These are phyloP conservation scores for Heliconius hermathena DNA, from an alignment of 1,140 invertebrate species.

Conservation along the genomic window DNA sequence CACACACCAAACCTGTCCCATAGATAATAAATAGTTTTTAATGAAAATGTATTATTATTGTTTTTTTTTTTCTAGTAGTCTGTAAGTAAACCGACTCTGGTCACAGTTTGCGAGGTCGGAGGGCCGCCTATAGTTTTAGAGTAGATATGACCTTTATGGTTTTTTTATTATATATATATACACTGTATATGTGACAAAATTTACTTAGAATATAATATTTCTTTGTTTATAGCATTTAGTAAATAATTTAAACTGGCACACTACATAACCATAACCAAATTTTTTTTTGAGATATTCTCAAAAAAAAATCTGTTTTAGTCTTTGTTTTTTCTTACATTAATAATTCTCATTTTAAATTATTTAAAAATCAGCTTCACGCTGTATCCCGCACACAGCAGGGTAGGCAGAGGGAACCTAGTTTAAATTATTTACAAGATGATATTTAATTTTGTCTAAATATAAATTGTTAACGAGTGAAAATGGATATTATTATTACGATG, in stretches of 20 bases:
- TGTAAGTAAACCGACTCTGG: constrained; percentile 65
- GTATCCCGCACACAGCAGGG: too few species aligned
- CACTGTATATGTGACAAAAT: constrained; percentile 4
- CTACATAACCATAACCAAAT: too few species aligned
- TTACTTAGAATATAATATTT: background rate
- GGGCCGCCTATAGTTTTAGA: constrained; percentile 76
- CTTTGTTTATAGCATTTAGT: background rate
- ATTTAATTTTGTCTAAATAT: background rate
- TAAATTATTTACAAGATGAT: background rate
- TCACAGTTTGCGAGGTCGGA: constrained; percentile 63
- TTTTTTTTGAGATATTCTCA: too few species aligned
- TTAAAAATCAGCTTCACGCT: too few species aligned
- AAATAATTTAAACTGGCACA: background rate
- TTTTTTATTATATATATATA: background rate
- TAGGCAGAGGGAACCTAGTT: too few species aligned
- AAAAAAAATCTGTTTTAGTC: background rate
- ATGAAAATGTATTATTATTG: constrained; percentile 11
- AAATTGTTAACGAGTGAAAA: constrained; percentile 1
- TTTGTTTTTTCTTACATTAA: too few species aligned
- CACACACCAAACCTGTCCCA: background rate
- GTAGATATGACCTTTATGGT: constrained; percentile 47
- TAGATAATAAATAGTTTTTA: constrained; percentile 9
- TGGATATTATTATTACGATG: background rate
- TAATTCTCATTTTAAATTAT: background rate
- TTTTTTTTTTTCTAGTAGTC: constrained; percentile 23